Evolutionary conservation across 1,140 invertebrate species (phyloP).

Genomic region (Pentalonia nigronervosa): DNA sequence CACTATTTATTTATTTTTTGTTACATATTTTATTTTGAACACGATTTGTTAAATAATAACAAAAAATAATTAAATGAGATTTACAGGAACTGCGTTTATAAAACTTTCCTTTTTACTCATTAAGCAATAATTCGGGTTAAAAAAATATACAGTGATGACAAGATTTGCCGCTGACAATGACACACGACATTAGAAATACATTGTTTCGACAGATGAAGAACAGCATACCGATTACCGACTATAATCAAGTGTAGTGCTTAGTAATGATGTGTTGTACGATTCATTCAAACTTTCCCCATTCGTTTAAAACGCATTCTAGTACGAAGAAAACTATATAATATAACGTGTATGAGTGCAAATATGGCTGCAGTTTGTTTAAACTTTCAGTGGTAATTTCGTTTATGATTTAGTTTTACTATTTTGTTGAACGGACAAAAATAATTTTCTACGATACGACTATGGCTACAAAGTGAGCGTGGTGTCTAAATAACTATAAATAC

Average conservation of each 20-base stretch:
- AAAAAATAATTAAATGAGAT: not conserved
- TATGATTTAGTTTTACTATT: not conserved
- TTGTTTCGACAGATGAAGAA: slow-evolving; percentile 35
- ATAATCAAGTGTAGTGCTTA: slow-evolving; percentile 35
- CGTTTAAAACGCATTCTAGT: not conserved
- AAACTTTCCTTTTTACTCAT: slow-evolving; percentile 39
- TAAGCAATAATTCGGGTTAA: slow-evolving; percentile 6
- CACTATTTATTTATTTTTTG: not conserved
- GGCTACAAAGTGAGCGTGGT: not conserved
- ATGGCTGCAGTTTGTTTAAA: not conserved
- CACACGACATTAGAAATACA: slow-evolving; percentile 46
- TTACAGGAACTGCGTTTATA: not conserved
- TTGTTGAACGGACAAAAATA: not conserved
- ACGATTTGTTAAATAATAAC: not conserved
- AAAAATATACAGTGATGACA: not conserved
- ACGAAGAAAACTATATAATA: not conserved
- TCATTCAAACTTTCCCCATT: slow-evolving; percentile 44
- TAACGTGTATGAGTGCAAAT: not conserved
- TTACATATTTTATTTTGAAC: not conserved
- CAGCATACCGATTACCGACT: not conserved
- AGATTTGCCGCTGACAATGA: slow-evolving; percentile 14
- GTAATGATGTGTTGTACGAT: slow-evolving; percentile 34
- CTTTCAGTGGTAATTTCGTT: not conserved
- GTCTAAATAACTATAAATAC: not conserved
- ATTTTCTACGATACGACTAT: not conserved